A percentile compares a stretch with the other conserved stretches of the same genome.
These are phyloP conservation scores for Schizotus pectinicornis DNA, from an alignment of 2,888 invertebrate species.

Conservation along the genomic window DNA sequence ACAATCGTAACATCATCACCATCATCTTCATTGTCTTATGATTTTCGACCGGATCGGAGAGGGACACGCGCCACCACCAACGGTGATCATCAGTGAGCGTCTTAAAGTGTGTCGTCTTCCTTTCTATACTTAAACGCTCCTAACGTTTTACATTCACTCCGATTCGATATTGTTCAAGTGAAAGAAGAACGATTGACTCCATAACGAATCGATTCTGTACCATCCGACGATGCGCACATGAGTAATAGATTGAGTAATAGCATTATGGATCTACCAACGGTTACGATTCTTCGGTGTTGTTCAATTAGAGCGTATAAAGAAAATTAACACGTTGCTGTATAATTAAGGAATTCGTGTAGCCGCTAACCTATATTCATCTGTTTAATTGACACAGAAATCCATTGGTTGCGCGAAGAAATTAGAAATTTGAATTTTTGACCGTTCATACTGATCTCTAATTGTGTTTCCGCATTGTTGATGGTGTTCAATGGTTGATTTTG, in stretches of 20 bases:
- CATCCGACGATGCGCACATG: not conserved
- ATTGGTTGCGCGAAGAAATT: not conserved
- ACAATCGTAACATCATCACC: too few relatives aligned
- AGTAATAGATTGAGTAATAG: not conserved
- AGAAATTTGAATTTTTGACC: not conserved
- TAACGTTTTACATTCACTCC: conserved; percentile 3
- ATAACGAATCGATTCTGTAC: not conserved
- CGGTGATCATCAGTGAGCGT: not conserved
- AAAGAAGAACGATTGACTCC: not conserved
- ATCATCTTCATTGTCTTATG: not conserved
- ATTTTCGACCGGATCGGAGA: not conserved
- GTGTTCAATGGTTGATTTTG: too few relatives aligned
- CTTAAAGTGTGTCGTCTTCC: conserved; percentile 23
- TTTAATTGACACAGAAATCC: conserved; percentile 12
- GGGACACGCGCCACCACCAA: not conserved
- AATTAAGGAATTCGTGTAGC: too few relatives aligned
- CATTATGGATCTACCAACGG: not conserved
- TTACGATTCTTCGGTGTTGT: too few relatives aligned
- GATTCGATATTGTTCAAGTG: not conserved
- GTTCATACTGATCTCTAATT: not conserved
- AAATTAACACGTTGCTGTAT: too few relatives aligned
- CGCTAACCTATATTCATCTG: not conserved
- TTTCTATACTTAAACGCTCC: conserved; percentile 8
- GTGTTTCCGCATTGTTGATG: not conserved
- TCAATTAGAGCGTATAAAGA: too few relatives aligned